These are phyloP conservation scores for Drosophila virilis DNA, from an alignment of 1,140 invertebrate genomes.

Conservation along the genomic window DNA sequence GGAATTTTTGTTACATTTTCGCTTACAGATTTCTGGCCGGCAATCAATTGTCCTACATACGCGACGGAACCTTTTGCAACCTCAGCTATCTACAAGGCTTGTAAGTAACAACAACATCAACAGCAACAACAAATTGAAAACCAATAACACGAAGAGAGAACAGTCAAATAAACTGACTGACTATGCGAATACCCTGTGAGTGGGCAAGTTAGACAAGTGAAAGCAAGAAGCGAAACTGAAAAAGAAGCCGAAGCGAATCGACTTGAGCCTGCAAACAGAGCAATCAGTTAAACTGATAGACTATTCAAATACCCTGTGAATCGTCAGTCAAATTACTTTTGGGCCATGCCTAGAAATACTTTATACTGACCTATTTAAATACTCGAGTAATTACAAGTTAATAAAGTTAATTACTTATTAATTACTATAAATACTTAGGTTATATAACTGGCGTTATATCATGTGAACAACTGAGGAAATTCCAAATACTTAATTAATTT, in stretches of 20 bases:
- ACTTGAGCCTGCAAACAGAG: background rate
- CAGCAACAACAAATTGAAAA: conserved; percentile 11
- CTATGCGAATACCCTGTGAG: background rate
- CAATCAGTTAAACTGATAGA: background rate
- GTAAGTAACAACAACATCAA: conserved; percentile 71
- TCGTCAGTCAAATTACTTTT: too few species aligned
- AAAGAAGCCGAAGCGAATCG: too few species aligned
- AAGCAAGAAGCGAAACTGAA: too few species aligned
- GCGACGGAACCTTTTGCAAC: conserved; percentile 78
- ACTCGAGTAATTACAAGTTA: background rate
- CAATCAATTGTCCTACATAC: conserved; percentile 75
- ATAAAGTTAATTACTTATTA: background rate
- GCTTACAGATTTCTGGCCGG: conserved; percentile 83
- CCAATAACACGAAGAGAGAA: background rate
- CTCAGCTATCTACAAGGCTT: conserved; percentile 79
- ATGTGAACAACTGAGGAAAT: too few species aligned
- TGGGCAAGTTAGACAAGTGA: background rate
- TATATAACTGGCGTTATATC: too few species aligned
- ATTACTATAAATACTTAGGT: background rate
- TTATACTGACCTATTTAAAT: too few species aligned
- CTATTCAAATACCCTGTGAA: conserved; percentile 4
- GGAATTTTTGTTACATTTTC: conserved; percentile 16
- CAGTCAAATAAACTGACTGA: background rate
- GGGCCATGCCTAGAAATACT: too few species aligned
- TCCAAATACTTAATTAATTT: background rate